These are phyloP conservation scores for Myotis pilosus DNA, from an alignment of 2,797 vertebrate genomes.

Conservation along the genomic window DNA sequence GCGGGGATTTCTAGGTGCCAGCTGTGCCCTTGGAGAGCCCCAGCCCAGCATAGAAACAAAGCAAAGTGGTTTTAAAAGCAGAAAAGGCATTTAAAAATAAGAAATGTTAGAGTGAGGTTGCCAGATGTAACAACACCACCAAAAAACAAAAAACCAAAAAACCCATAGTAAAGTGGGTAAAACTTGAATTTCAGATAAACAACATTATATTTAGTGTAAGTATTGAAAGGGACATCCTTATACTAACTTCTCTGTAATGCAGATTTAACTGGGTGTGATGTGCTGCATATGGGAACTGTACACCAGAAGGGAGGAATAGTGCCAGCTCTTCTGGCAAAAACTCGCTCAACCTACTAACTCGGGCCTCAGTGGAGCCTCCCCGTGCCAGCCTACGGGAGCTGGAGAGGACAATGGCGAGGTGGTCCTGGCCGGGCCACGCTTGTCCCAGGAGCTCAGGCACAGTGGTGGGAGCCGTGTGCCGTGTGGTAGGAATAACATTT, in stretches of 20 bases:
- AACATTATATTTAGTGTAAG: background rate
- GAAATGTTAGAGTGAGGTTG: background rate
- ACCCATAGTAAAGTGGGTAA: background rate
- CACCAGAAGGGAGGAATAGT: background rate
- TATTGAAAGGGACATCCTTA: background rate
- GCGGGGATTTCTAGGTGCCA: background rate
- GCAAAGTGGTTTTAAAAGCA: background rate
- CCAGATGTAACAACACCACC: background rate
- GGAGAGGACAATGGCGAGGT: accelerated
- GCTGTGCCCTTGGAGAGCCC: background rate
- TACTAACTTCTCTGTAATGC: background rate
- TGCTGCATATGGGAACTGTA: background rate
- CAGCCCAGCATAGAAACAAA: accelerated
- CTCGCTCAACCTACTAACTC: background rate
- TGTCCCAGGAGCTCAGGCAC: background rate
- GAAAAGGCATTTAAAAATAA: background rate
- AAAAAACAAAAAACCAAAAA: too few species aligned
- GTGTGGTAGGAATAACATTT: background rate
- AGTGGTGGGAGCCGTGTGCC: background rate
- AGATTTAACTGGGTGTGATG: background rate
- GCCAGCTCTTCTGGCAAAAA: background rate
- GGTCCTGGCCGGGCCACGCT: background rate
- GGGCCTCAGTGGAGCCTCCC: background rate
- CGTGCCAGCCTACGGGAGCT: accelerated
- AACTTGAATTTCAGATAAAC: background rate